These are phyloP conservation scores for Neoarius graeffei DNA, from an alignment of 2,113 vertebrate genomes.

Conservation along the genomic window DNA sequence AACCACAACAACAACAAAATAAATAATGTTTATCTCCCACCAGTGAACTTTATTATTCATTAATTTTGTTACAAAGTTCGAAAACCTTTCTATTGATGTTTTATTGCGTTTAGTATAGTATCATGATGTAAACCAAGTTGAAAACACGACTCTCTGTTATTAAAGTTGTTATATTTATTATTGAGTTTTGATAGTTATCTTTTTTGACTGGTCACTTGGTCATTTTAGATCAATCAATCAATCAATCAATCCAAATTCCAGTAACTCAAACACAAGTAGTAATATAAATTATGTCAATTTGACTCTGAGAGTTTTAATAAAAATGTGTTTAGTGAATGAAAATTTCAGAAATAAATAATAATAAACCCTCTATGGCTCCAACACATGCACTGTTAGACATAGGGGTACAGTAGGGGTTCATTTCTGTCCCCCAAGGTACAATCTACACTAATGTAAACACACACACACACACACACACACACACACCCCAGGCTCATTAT, in stretches of 20 bases:
- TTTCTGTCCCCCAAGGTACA: no score
- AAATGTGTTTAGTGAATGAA: neutral
- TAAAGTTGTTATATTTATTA: neutral
- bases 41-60: neutral
- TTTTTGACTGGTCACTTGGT: neutral
- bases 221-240: neutral
- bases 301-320: neutral
- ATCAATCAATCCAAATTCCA: neutral
- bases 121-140: neutral
- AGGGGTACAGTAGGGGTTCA: no score
- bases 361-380: neutral
- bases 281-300: neutral
- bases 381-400: no score
- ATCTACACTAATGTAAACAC: no score
- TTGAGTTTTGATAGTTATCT: neutral
- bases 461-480: no score
- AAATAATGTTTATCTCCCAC: constrained; percentile 10
- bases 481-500: no score
- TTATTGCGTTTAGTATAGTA: neutral
- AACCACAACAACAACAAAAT: neutral
- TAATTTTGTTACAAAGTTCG: neutral
- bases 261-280: neutral
- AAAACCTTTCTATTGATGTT: neutral
- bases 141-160: neutral
- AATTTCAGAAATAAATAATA: neutral